A percentile compares a stretch with the other conserved stretches of the same genome.
Evolutionary conservation across 2,113 vertebrate species (phyloP).

Genomic region (Jacana jacana): DNA sequence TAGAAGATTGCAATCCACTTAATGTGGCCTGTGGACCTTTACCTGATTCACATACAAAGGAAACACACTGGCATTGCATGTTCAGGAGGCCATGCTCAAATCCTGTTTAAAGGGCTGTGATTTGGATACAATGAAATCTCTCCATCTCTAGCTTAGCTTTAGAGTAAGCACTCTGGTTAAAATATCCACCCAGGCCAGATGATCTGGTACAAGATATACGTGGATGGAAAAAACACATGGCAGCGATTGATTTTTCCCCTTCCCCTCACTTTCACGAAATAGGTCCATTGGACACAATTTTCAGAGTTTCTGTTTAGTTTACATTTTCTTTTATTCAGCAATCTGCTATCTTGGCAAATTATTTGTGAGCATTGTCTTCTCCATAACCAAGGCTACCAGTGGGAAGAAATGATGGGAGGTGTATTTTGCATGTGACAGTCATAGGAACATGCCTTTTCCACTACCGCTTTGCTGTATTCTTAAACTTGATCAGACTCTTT

Average conservation of each 20-base stretch:
- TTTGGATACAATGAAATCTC: neutral
- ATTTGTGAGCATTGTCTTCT: neutral
- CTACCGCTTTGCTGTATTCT: neutral
- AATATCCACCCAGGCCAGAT: neutral
- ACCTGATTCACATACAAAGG: constrained; percentile 9
- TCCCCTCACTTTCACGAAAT: neutral
- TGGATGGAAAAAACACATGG: neutral
- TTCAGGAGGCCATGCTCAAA: neutral
- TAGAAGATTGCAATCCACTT: constrained; percentile 25
- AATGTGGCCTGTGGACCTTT: neutral
- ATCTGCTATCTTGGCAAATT: neutral
- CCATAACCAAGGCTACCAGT: neutral
- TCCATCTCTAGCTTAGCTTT: neutral
- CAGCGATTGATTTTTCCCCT: neutral
- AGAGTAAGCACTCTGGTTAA: neutral
- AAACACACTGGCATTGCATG: neutral
- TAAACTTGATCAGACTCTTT: neutral
- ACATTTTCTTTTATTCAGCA: neutral
- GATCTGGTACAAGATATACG: neutral
- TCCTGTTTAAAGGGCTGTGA: neutral
- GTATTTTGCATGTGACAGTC: neutral
- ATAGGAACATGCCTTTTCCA: neutral
- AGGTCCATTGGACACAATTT: neutral
- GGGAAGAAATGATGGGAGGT: neutral
- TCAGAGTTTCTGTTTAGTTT: neutral